phyloP scores from a whole-genome alignment of 2,888 invertebrate genomes.

The Papilio protenor region DNA sequence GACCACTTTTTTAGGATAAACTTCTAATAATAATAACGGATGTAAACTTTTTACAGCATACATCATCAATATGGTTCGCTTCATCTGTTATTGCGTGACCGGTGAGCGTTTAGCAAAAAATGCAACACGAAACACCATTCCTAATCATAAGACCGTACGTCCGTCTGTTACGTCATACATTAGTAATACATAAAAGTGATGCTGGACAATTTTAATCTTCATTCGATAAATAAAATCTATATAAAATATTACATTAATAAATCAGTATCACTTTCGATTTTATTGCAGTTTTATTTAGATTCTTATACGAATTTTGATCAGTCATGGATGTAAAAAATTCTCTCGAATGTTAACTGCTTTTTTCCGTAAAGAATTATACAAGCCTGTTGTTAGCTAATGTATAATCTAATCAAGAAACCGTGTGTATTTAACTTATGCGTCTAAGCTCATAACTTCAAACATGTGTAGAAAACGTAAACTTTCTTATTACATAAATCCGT shows the following conservation, averaged over 20 bases:
- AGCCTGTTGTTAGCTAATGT: conserved; percentile 3
- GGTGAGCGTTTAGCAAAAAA: conserved; percentile 53
- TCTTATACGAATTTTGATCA: conserved; percentile 6
- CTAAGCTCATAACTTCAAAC: conserved; percentile 64
- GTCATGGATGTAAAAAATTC: conserved; percentile 12
- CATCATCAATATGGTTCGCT: conserved; percentile 56
- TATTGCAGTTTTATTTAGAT: conserved; percentile 26
- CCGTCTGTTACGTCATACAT: conserved; percentile 23
- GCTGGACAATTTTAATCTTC: neutral
- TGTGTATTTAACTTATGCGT: conserved; percentile 50
- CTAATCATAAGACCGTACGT: conserved; percentile 35
- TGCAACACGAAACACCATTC: conserved; percentile 46
- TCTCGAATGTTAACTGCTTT: neutral
- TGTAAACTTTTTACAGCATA: conserved; percentile 63
- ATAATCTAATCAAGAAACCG: neutral
- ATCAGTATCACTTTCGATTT: conserved; percentile 24
- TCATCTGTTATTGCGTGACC: conserved; percentile 67
- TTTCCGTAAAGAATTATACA: neutral
- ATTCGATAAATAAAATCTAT: neutral
- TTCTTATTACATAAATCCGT: conserved; percentile 64
- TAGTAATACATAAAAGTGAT: neutral
- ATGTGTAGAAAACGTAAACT: conserved; percentile 61
- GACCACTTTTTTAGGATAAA: conserved; percentile 57
- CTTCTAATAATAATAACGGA: conserved; percentile 60
- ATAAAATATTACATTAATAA: conserved; percentile 15